phyloP scores from a whole-genome alignment of 1,140 invertebrate genomes.

The Cryptotermes secundus region DNA sequence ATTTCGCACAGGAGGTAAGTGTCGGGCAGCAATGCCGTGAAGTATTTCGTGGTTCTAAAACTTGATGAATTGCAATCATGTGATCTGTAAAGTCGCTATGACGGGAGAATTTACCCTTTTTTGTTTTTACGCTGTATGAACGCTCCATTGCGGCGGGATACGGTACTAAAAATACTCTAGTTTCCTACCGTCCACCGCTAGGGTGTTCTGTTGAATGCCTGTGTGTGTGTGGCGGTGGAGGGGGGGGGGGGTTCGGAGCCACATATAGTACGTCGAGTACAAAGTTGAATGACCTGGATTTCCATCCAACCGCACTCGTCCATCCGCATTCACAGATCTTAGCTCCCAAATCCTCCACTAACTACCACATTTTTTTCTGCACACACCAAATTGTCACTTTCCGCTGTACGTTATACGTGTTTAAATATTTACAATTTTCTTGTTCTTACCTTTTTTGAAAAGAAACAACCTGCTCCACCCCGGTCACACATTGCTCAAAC shows the following conservation, averaged over 20 bases:
- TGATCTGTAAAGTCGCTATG: not conserved
- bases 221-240: not conserved
- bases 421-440: slow-evolving; percentile 18
- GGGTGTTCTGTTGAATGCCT: slow-evolving; percentile 26
- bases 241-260: not conserved
- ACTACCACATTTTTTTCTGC: not conserved
- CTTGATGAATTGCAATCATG: too few relatives aligned
- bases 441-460: slow-evolving; percentile 28
- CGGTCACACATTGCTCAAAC: slow-evolving; percentile 25
- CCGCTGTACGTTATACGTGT: not conserved
- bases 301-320: not conserved
- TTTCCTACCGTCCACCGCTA: slow-evolving; percentile 22
- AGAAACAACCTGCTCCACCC: slow-evolving; percentile 24
- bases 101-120: not conserved
- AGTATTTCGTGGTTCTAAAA: too few relatives aligned
- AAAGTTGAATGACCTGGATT: slow-evolving; percentile 27
- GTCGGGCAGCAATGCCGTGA: too few relatives aligned
- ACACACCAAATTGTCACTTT: not conserved
- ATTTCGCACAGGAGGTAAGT: too few relatives aligned
- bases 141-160: slow-evolving; percentile 12
- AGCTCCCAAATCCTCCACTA: not conserved
- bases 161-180: not conserved
- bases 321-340: slow-evolving; percentile 18
- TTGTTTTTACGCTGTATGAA: not conserved
- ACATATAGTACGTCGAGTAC: slow-evolving; percentile 5